These are phyloP conservation scores for Premnoplex brunnescens DNA, from an alignment of 2,797 vertebrate species.

Conservation along the genomic window DNA sequence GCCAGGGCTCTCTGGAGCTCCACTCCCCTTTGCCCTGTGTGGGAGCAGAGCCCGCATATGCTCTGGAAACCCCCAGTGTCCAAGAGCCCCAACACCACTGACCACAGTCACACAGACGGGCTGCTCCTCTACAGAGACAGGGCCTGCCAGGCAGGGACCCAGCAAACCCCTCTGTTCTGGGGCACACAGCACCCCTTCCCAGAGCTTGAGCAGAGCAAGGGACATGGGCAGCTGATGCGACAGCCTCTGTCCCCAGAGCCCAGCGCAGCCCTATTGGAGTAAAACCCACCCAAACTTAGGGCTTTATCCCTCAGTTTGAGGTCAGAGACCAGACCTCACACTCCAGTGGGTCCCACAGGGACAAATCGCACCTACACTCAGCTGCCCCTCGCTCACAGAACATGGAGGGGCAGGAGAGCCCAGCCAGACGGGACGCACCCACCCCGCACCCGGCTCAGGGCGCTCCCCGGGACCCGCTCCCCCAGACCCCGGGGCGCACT, in stretches of 20 bases:
- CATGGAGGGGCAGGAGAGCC: neutral
- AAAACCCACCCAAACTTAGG: fast-evolving
- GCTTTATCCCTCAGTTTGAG: neutral
- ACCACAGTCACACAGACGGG: fast-evolving
- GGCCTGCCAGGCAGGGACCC: fast-evolving
- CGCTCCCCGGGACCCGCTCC: neutral
- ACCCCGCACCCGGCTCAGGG: neutral
- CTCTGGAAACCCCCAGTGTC: neutral
- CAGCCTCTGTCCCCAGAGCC: neutral
- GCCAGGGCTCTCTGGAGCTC: neutral
- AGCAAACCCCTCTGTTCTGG: neutral
- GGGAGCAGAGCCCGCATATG: neutral
- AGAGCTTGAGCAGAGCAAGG: neutral
- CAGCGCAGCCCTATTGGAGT: neutral
- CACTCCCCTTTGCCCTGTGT: too few species aligned
- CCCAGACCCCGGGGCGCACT: slow-evolving; percentile 65
- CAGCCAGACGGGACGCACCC: fast-evolving
- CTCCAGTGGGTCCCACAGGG: neutral
- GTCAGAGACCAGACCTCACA: neutral
- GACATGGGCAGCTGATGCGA: neutral
- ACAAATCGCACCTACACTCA: neutral
- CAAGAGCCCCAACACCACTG: neutral
- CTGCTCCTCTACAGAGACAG: fast-evolving
- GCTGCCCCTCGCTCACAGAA: fast-evolving
- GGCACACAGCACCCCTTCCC: neutral